Evolutionary conservation across 2,888 invertebrate genomes (phyloP), one percentile per base, ranked within the genome.

Genomic region (Hemithea aestivaria): DNA sequence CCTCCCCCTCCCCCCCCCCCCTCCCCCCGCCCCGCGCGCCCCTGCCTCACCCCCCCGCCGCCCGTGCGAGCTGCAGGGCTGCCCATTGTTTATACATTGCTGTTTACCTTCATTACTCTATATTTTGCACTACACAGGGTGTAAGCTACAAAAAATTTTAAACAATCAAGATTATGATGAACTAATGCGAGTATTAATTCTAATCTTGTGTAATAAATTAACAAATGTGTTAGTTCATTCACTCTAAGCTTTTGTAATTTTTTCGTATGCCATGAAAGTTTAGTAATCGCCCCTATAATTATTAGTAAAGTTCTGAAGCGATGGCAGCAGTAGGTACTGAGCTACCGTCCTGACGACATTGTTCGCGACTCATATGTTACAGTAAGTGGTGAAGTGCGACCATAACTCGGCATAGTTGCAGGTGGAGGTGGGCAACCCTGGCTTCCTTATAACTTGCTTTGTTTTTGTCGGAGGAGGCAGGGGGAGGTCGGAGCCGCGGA

Each of bases 371-470:
- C 16, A 34, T 41, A 41, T 41, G 29, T 41, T 33, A 33, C 29
- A 44, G 32, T 36, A 48, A 46, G 38, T 37, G 31, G 26, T 38
- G 36, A 64, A 66, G 62, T 67, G 58, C 52, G 53, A 55, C 55
- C 58, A 64, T 69, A 66, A 66, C 61, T 64, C 63, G 53, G 27
- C 50, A 55, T 54, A 41, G 45, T 49, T 52, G 55, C 56, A 57
- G 53, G 48, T 50, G 45, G 45, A 27, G 6, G 23, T 48, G 56
- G 24, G 54, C 66, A 75, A 53, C 76, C 75, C 74, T 73, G 64
- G 32, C 45, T 48, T 47, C 53, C 50, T 67, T 74, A 75, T 74
- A 70, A 68, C 72, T 77, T 71, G 76, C 76, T 78, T 78, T 78
- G 77, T 79, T 77, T 77, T 74, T 68, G 65, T 61, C 47, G 53